These are phyloP conservation scores for Emys orbicularis DNA, from an alignment of 2,797 vertebrate genomes.

Conservation along the genomic window DNA sequence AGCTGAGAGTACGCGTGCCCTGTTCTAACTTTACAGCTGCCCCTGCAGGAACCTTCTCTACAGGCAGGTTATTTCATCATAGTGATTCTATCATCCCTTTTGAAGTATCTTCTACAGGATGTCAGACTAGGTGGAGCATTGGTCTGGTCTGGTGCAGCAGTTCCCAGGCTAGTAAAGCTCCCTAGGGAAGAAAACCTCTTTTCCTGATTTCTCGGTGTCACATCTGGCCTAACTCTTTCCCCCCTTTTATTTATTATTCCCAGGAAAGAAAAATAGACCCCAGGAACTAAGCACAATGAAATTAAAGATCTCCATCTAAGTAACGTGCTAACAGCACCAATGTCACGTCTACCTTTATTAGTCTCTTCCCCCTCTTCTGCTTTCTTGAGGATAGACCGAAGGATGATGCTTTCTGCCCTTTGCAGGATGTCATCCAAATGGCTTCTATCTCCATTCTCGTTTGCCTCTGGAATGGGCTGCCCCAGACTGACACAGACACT, in stretches of 20 bases:
- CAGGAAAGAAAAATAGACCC: not conserved
- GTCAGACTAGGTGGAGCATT: not conserved
- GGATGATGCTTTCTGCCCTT: slow-evolving; percentile 83
- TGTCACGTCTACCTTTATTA: slow-evolving; percentile 70
- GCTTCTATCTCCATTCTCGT: slow-evolving; percentile 71
- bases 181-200: not conserved
- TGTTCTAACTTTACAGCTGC: not conserved
- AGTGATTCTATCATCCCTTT: not conserved
- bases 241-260: not conserved
- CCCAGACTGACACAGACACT: slow-evolving; percentile 76
- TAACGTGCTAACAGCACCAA: not conserved
- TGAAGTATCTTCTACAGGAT: not conserved
- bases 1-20: not conserved
- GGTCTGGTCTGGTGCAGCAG: not conserved
- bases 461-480: slow-evolving; percentile 81
- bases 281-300: not conserved
- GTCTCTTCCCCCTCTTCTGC: slow-evolving; percentile 81
- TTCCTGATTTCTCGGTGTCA: not conserved
- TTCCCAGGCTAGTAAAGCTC: not conserved
- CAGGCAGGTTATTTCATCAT: not conserved
- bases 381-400: slow-evolving; percentile 85
- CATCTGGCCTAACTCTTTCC: not conserved
- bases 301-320: not conserved
- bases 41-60: not conserved
- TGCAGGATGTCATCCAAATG: slow-evolving; percentile 84